phyloP scores from a whole-genome alignment of 2,797 vertebrate genomes.

The Vireo griseus region DNA sequence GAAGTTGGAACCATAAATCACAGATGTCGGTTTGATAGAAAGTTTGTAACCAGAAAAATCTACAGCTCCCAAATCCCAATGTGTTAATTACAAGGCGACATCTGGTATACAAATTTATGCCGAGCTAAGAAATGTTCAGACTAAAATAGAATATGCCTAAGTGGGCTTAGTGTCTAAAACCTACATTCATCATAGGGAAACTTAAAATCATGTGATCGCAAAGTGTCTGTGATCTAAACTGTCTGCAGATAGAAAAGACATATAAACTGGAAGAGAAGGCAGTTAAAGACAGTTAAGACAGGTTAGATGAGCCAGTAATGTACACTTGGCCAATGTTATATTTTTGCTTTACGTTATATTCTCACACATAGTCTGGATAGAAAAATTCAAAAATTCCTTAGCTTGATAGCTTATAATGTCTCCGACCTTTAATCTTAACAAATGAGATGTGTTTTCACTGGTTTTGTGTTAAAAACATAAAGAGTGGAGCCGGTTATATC shows the following conservation, averaged over 20 bases:
- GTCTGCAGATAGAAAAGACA: background rate
- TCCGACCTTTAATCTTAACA: background rate
- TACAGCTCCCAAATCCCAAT: conserved; percentile 74
- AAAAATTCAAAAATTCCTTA: background rate
- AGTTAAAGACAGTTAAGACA: background rate
- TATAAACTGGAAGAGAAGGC: background rate
- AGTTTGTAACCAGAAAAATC: conserved; percentile 77
- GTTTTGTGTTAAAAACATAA: background rate
- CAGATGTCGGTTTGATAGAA: conserved; percentile 78
- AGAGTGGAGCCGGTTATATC: background rate
- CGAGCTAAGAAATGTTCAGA: conserved; percentile 73
- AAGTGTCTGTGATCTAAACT: conserved; percentile 42
- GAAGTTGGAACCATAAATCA: conserved; percentile 77
- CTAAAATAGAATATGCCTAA: conserved; percentile 69
- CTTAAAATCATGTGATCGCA: conserved; percentile 43
- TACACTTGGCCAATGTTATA: background rate
- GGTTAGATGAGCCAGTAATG: background rate
- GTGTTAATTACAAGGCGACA: conserved; percentile 79
- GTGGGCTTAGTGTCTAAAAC: conserved; percentile 48
- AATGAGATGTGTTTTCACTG: background rate
- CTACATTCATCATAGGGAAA: conserved; percentile 37
- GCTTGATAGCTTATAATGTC: background rate
- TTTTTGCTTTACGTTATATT: background rate
- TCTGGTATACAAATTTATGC: conserved; percentile 81
- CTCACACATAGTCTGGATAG: background rate